Conservation (phyloP, 2,113 vertebrate species). For the Grammomys dolichurus region DNA sequence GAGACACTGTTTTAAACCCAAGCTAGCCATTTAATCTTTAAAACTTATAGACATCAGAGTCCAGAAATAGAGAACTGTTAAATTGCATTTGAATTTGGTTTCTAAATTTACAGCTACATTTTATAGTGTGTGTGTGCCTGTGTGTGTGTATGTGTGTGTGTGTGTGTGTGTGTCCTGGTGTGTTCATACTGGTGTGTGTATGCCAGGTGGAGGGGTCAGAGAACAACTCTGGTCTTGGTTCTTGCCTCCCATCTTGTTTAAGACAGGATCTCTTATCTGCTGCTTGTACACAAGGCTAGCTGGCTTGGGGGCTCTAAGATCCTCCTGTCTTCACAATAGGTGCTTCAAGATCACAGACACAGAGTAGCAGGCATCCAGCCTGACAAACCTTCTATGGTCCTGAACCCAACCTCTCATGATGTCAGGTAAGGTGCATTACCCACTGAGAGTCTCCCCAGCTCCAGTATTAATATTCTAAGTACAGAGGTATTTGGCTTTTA, state of each 20-base stretch:
- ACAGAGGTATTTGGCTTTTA: constrained; percentile 22
- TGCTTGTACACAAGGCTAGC: no score
- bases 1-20: neutral
- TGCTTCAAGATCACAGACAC: neutral
- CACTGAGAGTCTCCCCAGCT: neutral
- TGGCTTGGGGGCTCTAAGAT: neutral
- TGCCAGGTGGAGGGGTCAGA: neutral
- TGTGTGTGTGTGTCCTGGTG: neutral
- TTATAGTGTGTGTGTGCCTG: neutral
- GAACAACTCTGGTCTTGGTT: neutral
- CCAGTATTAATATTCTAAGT: neutral
- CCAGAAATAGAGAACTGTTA: neutral
- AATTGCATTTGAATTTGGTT: neutral
- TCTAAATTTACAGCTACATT: constrained; percentile 2
- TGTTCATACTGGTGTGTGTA: neutral
- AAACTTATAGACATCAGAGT: neutral
- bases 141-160: neutral
- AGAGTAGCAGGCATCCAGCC: neutral
- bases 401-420: neutral
- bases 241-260: neutral
- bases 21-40: neutral
- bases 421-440: neutral
- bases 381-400: neutral
- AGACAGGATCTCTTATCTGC: neutral
- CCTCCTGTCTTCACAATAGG: no score